Base-by-base conservation (phyloP, 2,797 vertebrate species). In the Thamnophis elegans region DNA sequence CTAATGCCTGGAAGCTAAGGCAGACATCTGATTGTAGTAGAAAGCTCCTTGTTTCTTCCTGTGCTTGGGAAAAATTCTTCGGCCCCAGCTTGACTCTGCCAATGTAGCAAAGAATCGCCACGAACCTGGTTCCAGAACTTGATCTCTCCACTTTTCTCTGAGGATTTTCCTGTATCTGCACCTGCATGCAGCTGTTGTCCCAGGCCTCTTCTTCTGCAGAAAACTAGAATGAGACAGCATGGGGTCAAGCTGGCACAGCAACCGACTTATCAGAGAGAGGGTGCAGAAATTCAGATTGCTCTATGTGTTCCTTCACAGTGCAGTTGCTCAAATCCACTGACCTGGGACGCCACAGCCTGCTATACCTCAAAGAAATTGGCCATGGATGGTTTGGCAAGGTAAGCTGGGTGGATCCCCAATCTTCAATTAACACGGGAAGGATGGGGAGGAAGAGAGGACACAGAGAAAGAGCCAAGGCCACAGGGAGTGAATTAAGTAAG, bases 381-480 rank as follows among this genome's bases (percentile, higher is more conserved):
- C 98, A 98, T 12, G 99, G 99, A 95, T 99, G 99, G 99, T 99
- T 99, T 0, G 99, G 99, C 94, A 99, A 99, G 99, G 99, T 99
- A 97, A 98, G 98, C 1, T 14, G 90, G 42, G 8, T 26, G 47
- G n/a, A 58, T 26, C 53, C 16, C n/a, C 28, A 18, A 53, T 53
- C 47, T 18, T 18, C 55, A 87, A 42, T 88, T 88, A 47, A 36
- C 25, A 82, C 25, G 5, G 1, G 28, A 16, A 36, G 32, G 59
- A 14, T 32, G 4, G 51, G 62, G 32, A 47, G 92, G 32, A 14
- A 28, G 32, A 51, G 36, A 12, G 26, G n/a, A 47, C 20, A 47
- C 36, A 59, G 28, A n/a, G 11, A 60, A 85, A n/a, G 22, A 28
- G n/a, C 18, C n/a, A 56, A 53, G 22, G 32, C 22, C 62, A 9